Percentiles rank a stretch among this genome's conserved stretches.
These are phyloP conservation scores for Drosophila emarginata DNA, from an alignment of 2,888 invertebrate genomes.

Conservation along the genomic window DNA sequence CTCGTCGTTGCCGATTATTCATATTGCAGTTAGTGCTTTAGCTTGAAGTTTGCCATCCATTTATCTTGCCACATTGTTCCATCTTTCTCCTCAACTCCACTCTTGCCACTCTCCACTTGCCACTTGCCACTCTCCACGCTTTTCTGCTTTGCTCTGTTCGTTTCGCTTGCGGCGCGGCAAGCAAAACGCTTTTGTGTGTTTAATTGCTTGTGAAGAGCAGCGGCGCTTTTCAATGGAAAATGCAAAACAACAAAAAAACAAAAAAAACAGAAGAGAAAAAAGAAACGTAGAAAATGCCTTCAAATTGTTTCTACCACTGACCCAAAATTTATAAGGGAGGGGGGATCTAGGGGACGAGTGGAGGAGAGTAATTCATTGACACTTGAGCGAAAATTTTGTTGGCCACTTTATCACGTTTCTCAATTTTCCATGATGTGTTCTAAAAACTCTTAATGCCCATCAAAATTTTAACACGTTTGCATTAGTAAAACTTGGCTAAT, in stretches of 20 bases:
- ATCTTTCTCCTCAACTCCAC: background rate
- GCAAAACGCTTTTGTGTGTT: slow-evolving; percentile 80
- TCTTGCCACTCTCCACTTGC: background rate
- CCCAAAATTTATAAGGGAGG: background rate
- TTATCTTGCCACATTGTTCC: slow-evolving; percentile 74
- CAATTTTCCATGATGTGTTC: slow-evolving; percentile 2
- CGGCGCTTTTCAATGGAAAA: slow-evolving; percentile 77
- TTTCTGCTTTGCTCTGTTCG: slow-evolving; percentile 29
- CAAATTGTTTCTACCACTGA: slow-evolving; percentile 4
- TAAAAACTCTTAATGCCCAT: slow-evolving; percentile 5
- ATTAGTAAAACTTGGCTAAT: background rate
- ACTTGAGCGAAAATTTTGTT: background rate
- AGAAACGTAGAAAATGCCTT: background rate
- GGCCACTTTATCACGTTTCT: slow-evolving; percentile 1
- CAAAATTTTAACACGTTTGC: slow-evolving; percentile 9
- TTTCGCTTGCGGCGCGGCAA: slow-evolving; percentile 68
- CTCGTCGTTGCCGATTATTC: slow-evolving; percentile 63
- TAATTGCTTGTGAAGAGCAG: slow-evolving; percentile 80
- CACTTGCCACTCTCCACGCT: background rate
- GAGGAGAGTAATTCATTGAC: background rate
- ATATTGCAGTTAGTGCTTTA: slow-evolving; percentile 66
- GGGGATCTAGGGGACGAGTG: background rate
- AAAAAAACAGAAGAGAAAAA: slow-evolving; percentile 5
- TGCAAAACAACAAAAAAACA: slow-evolving; percentile 38
- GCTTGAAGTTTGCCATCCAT: slow-evolving; percentile 56